Base-by-base conservation (phyloP, 2,797 vertebrate species). In the Sternotherus odoratus region DNA sequence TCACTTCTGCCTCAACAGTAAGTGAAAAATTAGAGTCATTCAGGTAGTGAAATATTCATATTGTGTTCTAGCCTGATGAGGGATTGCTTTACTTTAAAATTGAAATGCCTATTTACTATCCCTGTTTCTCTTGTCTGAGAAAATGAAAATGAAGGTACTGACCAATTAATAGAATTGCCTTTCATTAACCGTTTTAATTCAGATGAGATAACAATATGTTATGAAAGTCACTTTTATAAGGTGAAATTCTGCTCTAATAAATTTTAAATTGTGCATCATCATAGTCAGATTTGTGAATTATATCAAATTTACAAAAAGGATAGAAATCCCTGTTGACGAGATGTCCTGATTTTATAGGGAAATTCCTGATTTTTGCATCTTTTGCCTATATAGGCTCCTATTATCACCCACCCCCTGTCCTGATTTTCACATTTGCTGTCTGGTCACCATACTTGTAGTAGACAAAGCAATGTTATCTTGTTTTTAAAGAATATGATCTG, bases 81-180 rank as follows among this genome's bases (percentile, higher is more conserved):
- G 86, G 89, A 96, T 96, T 90, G 54, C 57, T 46, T 92, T 90
- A 74, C 96, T 96, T 95, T 63, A 94, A 92, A 95, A 95, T 93
- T 90, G 92, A 90, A 95, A 77, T 90, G 77, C 87, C 78, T 92
- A 23, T 82, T 90, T 96, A 83, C 28, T 48, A 53, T 82, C 60
- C 39, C 51, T 84, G 86, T 89, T 95, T 94, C 90, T 96, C 89
- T 88, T 87, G 85, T 91, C 75, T 78, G 15, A 91, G 94, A 91
- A 96, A 97, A 97, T 96, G n/a, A 91, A 93, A 96, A 92, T 77
- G 78, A 95, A 17, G 54, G 87, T 86, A 91, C 79, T 63, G 82
- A 46, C 78, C 95, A 97, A 96, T 97, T 96, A 96, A 94, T 94
- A 93, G 88, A 92, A 97, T 86, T 83, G 92, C 92, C 89, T 93